Percentiles rank a stretch among this genome's conserved stretches.
phyloP scores from a whole-genome alignment of 2,888 invertebrate genomes.

The Hirtodrosophila confusa region DNA sequence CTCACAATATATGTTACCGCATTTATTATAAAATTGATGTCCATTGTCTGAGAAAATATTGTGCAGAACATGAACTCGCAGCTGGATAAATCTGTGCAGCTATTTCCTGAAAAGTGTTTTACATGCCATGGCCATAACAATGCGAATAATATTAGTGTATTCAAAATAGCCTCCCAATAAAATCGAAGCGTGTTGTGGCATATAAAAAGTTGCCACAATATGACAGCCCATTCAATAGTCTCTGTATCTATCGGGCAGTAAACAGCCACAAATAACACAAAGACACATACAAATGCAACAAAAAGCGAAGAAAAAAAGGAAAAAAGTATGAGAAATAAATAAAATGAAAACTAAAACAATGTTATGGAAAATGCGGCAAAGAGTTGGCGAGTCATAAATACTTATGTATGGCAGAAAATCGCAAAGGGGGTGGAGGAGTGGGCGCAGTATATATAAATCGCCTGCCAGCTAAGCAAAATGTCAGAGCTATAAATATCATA shows the following conservation, averaged over 20 bases:
- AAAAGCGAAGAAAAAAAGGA: constrained; percentile 27
- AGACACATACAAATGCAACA: constrained; percentile 68
- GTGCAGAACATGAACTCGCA: constrained; percentile 5
- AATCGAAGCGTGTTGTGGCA: constrained; percentile 67
- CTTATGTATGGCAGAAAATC: constrained; percentile 46
- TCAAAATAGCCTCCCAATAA: constrained; percentile 54
- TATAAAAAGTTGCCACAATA: constrained; percentile 71
- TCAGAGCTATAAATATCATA: constrained; percentile 76
- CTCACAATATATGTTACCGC: no score
- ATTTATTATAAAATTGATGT: no score
- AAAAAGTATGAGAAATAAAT: constrained; percentile 20
- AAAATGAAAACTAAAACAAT: constrained; percentile 64
- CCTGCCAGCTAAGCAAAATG: constrained; percentile 75
- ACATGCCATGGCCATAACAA: constrained; percentile 2
- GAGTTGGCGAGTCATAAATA: constrained; percentile 62
- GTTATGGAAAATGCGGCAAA: constrained; percentile 56
- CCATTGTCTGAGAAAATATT: constrained; percentile 6
- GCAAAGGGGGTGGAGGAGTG: constrained; percentile 11
- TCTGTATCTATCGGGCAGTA: constrained; percentile 53
- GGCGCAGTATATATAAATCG: constrained; percentile 60
- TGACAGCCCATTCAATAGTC: constrained; percentile 75
- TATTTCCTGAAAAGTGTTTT: constrained; percentile 21
- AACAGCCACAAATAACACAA: constrained; percentile 58
- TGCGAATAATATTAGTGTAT: constrained; percentile 35
- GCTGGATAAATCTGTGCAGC: constrained; percentile 16